These are phyloP conservation scores for Nannoperca australis DNA, from an alignment of 2,797 vertebrate genomes.

Conservation along the genomic window DNA sequence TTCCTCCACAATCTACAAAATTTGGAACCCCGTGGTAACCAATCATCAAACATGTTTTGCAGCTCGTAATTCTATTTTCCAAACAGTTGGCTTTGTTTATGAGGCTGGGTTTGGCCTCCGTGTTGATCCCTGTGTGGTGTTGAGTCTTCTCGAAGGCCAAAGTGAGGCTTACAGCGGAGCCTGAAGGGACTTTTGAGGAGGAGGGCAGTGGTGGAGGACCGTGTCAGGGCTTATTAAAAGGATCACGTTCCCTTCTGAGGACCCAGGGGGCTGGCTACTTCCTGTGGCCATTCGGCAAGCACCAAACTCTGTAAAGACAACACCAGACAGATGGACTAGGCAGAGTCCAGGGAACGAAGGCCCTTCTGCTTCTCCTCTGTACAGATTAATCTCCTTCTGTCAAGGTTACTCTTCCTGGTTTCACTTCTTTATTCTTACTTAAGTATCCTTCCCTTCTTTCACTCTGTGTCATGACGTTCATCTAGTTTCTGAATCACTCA, in stretches of 20 bases:
- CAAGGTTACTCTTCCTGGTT: slow-evolving; percentile 33
- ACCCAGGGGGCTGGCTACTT: slow-evolving; percentile 64
- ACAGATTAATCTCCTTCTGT: slow-evolving; percentile 14
- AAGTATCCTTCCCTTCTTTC: background rate
- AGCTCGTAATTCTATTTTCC: slow-evolving; percentile 19
- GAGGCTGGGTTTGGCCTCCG: background rate
- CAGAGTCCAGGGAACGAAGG: slow-evolving; percentile 49
- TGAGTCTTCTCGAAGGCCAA: slow-evolving; percentile 30
- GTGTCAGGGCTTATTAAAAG: slow-evolving; percentile 62
- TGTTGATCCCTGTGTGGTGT: slow-evolving; percentile 16
- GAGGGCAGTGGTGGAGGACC: slow-evolving; percentile 7
- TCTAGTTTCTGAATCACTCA: slow-evolving; percentile 48
- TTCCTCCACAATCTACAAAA: background rate
- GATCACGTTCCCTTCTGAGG: slow-evolving; percentile 70
- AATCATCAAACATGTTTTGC: slow-evolving; percentile 23
- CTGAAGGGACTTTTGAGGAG: slow-evolving; percentile 32
- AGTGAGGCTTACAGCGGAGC: slow-evolving; percentile 32
- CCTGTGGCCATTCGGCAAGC: slow-evolving; percentile 57
- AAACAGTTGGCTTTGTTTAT: slow-evolving; percentile 30
- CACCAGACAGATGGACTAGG: slow-evolving; percentile 68
- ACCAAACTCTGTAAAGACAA: slow-evolving; percentile 51
- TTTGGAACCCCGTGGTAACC: background rate
- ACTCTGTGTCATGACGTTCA: slow-evolving; percentile 28
- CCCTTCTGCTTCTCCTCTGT: slow-evolving; percentile 26
- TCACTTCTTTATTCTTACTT: slow-evolving; percentile 20